phyloP scores from a whole-genome alignment of 2,888 invertebrate genomes.

The Agapostemon virescens region DNA sequence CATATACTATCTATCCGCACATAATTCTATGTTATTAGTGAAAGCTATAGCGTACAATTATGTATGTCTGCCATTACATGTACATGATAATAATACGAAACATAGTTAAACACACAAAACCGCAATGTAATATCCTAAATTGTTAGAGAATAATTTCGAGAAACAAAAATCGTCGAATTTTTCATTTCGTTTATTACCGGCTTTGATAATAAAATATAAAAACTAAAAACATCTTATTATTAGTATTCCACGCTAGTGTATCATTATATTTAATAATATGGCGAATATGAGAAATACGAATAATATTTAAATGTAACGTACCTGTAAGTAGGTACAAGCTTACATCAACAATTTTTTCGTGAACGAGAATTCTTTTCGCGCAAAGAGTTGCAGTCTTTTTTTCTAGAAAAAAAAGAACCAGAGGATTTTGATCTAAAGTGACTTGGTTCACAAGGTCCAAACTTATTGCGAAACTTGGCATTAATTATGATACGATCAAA shows the following conservation, averaged over 20 bases:
- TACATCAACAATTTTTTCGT: not conserved
- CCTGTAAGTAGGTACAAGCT: not conserved
- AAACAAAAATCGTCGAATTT: not conserved
- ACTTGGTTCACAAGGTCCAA: not conserved
- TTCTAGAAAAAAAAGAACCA: not conserved
- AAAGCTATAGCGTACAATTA: not conserved
- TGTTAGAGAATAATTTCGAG: not conserved
- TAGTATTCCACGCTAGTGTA: not conserved
- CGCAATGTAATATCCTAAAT: not conserved
- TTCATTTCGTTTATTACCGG: not conserved
- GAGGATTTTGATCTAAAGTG: not conserved
- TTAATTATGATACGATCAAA: slow-evolving; percentile 18
- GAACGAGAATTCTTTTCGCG: not conserved
- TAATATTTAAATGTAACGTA: not conserved
- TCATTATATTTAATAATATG: not conserved
- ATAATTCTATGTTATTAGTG: not conserved
- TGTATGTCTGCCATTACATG: not conserved
- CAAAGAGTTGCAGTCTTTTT: not conserved
- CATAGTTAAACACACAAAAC: not conserved
- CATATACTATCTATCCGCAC: not conserved
- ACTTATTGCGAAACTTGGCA: slow-evolving; percentile 15
- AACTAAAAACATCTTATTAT: not conserved
- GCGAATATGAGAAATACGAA: not conserved
- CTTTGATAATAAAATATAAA: not conserved
- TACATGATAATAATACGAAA: slow-evolving; percentile 2